Percentiles rank a stretch among this genome's conserved stretches.
Conservation (phyloP, 2,797 vertebrate genomes). For the Glossophaga mutica region DNA sequence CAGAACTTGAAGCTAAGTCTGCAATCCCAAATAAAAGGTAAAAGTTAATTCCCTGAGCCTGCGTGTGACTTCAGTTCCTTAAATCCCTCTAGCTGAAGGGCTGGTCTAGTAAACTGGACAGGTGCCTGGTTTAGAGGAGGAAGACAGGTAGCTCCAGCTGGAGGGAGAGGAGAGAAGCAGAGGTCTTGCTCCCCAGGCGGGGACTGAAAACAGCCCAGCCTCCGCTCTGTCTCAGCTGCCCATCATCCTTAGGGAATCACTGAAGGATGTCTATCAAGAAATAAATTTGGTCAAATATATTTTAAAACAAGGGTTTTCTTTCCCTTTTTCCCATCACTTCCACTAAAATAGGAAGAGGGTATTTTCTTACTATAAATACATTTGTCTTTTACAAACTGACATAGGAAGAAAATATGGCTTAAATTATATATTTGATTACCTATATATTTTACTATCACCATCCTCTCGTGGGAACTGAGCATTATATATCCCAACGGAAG, state of each 20-base stretch:
- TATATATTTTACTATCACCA: neutral
- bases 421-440: neutral
- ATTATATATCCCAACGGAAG: neutral
- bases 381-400: neutral
- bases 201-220: no score
- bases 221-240: neutral
- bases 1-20: neutral
- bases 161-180: neutral
- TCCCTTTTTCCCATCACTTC: neutral
- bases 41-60: slow-evolving; percentile 12
- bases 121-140: neutral
- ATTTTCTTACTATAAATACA: slow-evolving; percentile 3
- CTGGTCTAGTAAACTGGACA: neutral
- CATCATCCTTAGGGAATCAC: neutral
- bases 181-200: neutral
- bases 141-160: neutral
- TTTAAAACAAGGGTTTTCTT: neutral
- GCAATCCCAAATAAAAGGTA: neutral
- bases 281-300: neutral
- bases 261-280: neutral
- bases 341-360: neutral
- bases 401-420: neutral
- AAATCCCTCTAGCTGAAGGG: neutral
- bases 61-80: neutral
- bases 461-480: neutral